Conservation (phyloP, 1,140 invertebrate genomes). For the Sarcophaga bullata region DNA sequence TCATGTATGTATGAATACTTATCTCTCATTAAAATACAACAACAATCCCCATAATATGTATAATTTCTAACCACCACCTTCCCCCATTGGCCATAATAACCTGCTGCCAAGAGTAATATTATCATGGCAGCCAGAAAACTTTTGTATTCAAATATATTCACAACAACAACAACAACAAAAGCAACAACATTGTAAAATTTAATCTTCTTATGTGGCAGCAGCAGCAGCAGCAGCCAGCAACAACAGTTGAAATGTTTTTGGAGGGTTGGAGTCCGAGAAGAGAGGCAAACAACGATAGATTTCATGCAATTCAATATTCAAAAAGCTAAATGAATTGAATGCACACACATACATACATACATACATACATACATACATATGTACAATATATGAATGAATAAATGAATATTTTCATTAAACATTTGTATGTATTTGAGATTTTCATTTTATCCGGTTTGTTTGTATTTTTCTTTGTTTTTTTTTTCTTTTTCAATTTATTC, state of each 20-base stretch:
- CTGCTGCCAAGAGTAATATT: not conserved
- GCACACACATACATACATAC: too few relatives aligned
- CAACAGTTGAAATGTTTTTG: too few relatives aligned
- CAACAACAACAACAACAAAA: not conserved
- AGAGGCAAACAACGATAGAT: not conserved
- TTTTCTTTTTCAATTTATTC: not conserved
- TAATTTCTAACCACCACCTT: not conserved
- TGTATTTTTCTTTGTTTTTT: not conserved
- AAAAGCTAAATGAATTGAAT: not conserved
- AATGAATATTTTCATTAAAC: not conserved
- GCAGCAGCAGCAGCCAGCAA: not conserved
- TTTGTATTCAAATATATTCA: conserved; percentile 1
- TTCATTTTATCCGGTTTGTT: not conserved
- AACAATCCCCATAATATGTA: not conserved
- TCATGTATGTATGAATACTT: not conserved
- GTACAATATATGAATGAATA: too few relatives aligned
- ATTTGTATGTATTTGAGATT: not conserved
- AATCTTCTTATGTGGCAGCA: conserved; percentile 6
- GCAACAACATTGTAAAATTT: conserved; percentile 7
- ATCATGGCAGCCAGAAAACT: not conserved
- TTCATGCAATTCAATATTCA: conserved; percentile 14
- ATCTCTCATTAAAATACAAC: conserved; percentile 16
- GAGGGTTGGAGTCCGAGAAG: too few relatives aligned
- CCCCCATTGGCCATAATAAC: not conserved
- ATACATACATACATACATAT: too few relatives aligned